Base-by-base conservation (phyloP, 2,888 invertebrate genomes). In the Mythimna vitellina region DNA sequence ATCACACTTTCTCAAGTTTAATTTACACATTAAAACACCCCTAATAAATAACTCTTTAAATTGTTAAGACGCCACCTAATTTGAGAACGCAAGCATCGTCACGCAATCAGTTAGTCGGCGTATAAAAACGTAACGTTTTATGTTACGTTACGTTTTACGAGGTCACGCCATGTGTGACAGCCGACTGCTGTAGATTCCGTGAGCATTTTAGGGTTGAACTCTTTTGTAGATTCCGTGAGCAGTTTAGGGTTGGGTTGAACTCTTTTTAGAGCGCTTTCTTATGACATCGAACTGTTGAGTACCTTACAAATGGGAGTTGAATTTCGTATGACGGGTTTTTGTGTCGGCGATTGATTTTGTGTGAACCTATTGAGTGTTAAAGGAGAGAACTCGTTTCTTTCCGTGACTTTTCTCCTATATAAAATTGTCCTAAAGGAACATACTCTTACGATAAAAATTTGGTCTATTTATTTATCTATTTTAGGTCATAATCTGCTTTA, bases 101-200 rank as follows among this genome's bases (percentile, higher is more conserved):
- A 79, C 79, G 79, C 80, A 67, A 76, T 42, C 80, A 49, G 65
- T 70, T 69, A 79, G 70, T 57, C 64, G 61, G 38, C 42, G 32
- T 65, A 66, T 76, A 79, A 80, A 75, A 79, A 79, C 79, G 69
- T 75, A 57, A 46, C 79, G 60, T 69, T 82, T 82, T 80, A 83
- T 63, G 82, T 71, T 63, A 83, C 68, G 82, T 71, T 63, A 54
- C 80, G 63, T 71, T 82, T 83, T 83, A 83, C 68, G 82, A 81
- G 25, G 63, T 70, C 74, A 66, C 70, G 70, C 70, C 76, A 76
- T 70, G 65, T 81, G 76, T 54, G 70, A 42, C 58, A 49, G 35
- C 32, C 42, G 56, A 67, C 51, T 75, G 54, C 46, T 64, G 53
- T 63, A 53, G 57, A 58, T n/a, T 57, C 32, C 54, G 38, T 57